Evolutionary conservation across 2,888 invertebrate genomes (phyloP).

Genomic region (Synanthedon vespiformis): DNA sequence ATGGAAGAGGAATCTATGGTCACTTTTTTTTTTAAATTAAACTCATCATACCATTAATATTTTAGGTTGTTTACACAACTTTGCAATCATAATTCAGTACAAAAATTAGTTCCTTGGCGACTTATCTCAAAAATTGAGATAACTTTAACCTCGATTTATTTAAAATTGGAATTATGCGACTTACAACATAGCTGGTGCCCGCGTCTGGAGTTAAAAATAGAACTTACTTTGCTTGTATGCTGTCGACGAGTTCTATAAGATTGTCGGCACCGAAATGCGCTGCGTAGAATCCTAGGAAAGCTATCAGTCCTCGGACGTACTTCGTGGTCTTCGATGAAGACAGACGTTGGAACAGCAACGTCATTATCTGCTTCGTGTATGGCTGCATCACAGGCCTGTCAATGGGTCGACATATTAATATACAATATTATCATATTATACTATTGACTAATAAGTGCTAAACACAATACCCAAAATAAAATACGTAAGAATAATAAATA

Average conservation of each 20-base stretch:
- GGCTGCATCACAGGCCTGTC: slow-evolving; percentile 77
- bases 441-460: background rate
- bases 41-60: no score
- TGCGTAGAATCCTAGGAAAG: slow-evolving; percentile 90
- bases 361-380: slow-evolving; percentile 88
- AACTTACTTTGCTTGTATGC: slow-evolving; percentile 85
- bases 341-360: slow-evolving; percentile 92
- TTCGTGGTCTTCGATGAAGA: slow-evolving; percentile 95
- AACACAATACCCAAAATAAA: no score
- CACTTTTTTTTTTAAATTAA: no score
- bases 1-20: no score
- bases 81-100: no score
- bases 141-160: no score
- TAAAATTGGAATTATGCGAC: no score
- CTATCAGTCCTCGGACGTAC: slow-evolving; percentile 89
- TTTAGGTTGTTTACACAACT: no score
- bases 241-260: slow-evolving; percentile 84
- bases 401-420: background rate
- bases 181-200: no score
- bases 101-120: no score
- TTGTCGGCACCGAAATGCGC: slow-evolving; percentile 82
- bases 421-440: background rate
- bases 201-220: background rate
- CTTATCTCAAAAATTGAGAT: no score
- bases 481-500: background rate